phyloP scores from a whole-genome alignment of 2,797 vertebrate species.

The Hephaestus fuliginosus region DNA sequence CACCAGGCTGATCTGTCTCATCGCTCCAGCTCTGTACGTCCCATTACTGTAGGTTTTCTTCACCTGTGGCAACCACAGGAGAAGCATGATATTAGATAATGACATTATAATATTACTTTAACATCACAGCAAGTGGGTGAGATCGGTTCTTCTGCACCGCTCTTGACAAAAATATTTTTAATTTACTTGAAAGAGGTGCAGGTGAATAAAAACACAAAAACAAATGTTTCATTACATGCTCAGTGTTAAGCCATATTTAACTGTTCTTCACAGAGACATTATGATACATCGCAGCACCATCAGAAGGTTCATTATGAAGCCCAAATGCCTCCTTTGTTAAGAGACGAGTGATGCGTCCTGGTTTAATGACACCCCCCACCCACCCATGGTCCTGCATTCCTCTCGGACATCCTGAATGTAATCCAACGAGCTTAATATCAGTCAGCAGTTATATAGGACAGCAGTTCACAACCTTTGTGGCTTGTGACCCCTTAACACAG shows the following conservation, averaged over 20 bases:
- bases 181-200: not conserved
- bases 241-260: not conserved
- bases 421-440: no score
- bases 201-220: not conserved
- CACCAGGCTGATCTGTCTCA: conserved; percentile 99
- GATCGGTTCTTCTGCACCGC: not conserved
- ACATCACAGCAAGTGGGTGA: not conserved
- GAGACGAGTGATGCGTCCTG: not conserved
- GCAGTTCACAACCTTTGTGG: not conserved
- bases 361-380: not conserved
- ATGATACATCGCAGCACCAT: not conserved
- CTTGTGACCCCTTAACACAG: not conserved
- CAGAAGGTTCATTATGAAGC: not conserved
- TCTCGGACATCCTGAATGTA: no score
- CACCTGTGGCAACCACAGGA: conserved; percentile 86
- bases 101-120: not conserved
- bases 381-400: not conserved
- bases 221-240: not conserved
- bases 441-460: no score
- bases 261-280: not conserved
- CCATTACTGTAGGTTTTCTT: conserved; percentile 97
- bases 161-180: not conserved
- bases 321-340: not conserved
- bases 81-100: conserved; percentile 2
- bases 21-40: conserved; percentile 97